Conservation (phyloP, 1,140 invertebrate genomes). For the Drosophila azteca region DNA sequence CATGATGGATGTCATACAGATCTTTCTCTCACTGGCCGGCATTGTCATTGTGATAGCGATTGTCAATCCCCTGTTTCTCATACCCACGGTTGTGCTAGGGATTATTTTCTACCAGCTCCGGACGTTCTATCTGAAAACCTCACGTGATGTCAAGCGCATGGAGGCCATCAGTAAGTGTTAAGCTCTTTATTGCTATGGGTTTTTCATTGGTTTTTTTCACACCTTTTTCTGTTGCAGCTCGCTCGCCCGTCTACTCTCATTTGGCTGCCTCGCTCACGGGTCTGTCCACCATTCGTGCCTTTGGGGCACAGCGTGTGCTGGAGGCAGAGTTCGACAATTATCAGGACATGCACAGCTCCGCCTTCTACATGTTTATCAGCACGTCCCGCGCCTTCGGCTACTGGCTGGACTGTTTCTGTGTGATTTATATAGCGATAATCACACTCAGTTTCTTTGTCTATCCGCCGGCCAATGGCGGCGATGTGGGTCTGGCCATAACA, state of each 20-base stretch:
- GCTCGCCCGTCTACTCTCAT: constrained; percentile 94
- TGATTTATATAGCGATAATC: constrained; percentile 88
- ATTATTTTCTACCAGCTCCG: constrained; percentile 91
- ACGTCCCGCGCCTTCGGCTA: constrained; percentile 89
- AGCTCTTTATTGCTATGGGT: neutral
- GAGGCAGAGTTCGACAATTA: constrained; percentile 91
- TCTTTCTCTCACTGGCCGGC: constrained; percentile 89
- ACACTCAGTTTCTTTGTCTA: constrained; percentile 89
- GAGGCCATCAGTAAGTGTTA: constrained; percentile 92
- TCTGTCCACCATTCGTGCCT: constrained; percentile 94
- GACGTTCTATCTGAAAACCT: constrained; percentile 91
- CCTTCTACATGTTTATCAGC: constrained; percentile 87
- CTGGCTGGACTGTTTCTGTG: constrained; percentile 91
- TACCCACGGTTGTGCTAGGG: constrained; percentile 89
- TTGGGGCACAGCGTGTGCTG: constrained; percentile 90
- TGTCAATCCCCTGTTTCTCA: constrained; percentile 90
- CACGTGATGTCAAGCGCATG: constrained; percentile 93
- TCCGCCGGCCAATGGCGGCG: constrained; percentile 87
- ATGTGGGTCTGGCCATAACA: constrained; percentile 92
- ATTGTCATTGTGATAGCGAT: constrained; percentile 90
- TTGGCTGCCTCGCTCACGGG: constrained; percentile 95
- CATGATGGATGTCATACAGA: constrained; percentile 91
- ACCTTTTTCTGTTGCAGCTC: constrained; percentile 84
- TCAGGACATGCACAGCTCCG: constrained; percentile 89
- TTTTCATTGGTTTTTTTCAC: neutral